Conservation (phyloP, 2,113 vertebrate species). For the Willisornis vidua region DNA sequence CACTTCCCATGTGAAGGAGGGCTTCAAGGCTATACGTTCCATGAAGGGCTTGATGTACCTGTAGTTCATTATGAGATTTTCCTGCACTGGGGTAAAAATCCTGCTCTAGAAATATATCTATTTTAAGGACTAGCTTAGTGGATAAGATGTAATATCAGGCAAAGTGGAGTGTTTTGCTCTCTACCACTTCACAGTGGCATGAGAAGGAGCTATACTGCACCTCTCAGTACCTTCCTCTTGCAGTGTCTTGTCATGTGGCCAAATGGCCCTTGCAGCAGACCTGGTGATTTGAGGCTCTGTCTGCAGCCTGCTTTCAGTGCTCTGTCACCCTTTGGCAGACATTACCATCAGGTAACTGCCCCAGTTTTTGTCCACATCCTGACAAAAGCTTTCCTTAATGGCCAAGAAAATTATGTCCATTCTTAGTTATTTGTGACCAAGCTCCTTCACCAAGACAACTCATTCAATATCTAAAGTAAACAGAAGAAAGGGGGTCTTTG, state of each 20-base stretch:
- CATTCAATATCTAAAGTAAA: conserved; percentile 25
- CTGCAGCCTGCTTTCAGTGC: not conserved
- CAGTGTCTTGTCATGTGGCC: not conserved
- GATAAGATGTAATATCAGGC: not conserved
- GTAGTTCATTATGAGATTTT: not conserved
- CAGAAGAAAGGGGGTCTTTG: not conserved
- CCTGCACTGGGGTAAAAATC: not conserved
- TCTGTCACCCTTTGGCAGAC: not conserved
- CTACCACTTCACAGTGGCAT: not conserved
- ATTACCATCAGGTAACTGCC: not conserved
- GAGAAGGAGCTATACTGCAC: not conserved
- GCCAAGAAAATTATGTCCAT: not conserved
- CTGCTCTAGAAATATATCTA: not conserved
- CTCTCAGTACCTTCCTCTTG: not conserved
- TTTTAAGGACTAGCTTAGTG: not conserved
- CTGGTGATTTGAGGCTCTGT: not conserved
- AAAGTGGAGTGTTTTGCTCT: not conserved
- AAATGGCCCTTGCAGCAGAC: not conserved
- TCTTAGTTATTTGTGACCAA: conserved; percentile 14
- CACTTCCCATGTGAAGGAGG: not conserved
- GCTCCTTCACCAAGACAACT: not conserved
- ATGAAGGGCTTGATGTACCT: fast-evolving
- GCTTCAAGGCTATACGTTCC: not conserved
- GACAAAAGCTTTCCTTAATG: conserved; percentile 5
- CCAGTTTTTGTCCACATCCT: not conserved